A percentile compares a stretch with the other conserved stretches of the same genome.
Evolutionary conservation across 1,140 invertebrate genomes (phyloP).

Genomic region (Pseudachorutes palmiensis): DNA sequence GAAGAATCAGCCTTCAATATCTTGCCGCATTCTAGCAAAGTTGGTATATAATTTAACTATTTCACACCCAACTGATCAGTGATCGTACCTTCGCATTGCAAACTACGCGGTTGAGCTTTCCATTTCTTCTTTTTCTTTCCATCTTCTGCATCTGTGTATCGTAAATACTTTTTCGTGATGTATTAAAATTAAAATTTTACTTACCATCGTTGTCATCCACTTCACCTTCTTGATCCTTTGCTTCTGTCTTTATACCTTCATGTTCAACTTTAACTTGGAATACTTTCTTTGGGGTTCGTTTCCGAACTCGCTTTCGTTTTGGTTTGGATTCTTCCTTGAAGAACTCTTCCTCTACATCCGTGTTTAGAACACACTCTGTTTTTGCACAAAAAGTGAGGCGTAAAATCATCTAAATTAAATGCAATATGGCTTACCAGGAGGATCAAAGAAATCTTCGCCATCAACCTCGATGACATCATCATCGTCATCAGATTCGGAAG

Average conservation of each 20-base stretch:
- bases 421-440: background rate
- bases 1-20: conserved; percentile 19
- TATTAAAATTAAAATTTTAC: background rate
- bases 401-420: background rate
- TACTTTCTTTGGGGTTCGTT: background rate
- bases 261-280: background rate
- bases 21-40: conserved; percentile 27
- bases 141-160: no score
- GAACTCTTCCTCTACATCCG: conserved; percentile 2
- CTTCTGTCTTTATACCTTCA: background rate
- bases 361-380: background rate
- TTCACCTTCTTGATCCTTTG: no score
- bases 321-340: conserved; percentile 2
- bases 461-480: background rate
- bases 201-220: background rate
- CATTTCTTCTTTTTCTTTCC: conserved; percentile 16
- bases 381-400: background rate
- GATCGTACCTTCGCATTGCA: background rate
- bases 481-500: background rate
- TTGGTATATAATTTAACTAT: no score
- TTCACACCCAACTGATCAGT: conserved; percentile 14
- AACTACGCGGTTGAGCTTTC: conserved; percentile 9
- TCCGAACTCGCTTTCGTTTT: background rate
- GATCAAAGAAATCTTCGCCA: background rate
- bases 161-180: no score